A percentile compares a stretch with the other conserved stretches of the same genome.
phyloP scores from a whole-genome alignment of 2,888 invertebrate genomes.

The Hipparchia sbordonii region DNA sequence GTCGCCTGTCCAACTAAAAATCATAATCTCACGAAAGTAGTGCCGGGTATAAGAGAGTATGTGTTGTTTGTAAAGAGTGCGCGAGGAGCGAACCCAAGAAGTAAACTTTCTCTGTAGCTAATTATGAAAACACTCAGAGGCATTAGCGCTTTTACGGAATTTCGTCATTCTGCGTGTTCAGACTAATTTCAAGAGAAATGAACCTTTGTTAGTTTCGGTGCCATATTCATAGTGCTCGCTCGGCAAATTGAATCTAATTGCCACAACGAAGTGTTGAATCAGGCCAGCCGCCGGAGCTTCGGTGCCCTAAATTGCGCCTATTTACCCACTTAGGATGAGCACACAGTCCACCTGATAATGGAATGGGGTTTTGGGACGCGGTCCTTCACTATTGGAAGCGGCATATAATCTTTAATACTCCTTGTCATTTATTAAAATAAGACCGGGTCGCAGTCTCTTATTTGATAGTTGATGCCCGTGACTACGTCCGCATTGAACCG shows the following conservation, averaged over 20 bases:
- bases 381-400: constrained; percentile 1
- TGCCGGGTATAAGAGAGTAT: background rate
- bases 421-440: background rate
- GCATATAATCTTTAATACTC: background rate
- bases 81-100: constrained; percentile 16
- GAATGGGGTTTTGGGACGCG: constrained; percentile 48
- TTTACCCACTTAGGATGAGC: constrained; percentile 76
- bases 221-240: constrained; percentile 67
- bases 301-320: constrained; percentile 76
- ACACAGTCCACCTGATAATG: constrained; percentile 74
- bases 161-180: constrained; percentile 44
- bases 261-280: constrained; percentile 81
- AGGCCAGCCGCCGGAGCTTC: constrained; percentile 61
- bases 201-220: constrained; percentile 65
- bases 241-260: constrained; percentile 81
- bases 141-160: constrained; percentile 40
- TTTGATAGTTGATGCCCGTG: background rate
- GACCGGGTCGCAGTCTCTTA: background rate
- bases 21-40: too few relatives aligned
- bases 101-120: constrained; percentile 32
- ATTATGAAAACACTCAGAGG: constrained; percentile 38
- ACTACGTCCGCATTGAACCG: too few relatives aligned
- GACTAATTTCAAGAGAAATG: constrained; percentile 60
- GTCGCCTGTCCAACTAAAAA: too few relatives aligned
- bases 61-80: constrained; percentile 11